Base-by-base conservation (phyloP, 1,140 invertebrate genomes). In the Hylaeus anthracinus region DNA sequence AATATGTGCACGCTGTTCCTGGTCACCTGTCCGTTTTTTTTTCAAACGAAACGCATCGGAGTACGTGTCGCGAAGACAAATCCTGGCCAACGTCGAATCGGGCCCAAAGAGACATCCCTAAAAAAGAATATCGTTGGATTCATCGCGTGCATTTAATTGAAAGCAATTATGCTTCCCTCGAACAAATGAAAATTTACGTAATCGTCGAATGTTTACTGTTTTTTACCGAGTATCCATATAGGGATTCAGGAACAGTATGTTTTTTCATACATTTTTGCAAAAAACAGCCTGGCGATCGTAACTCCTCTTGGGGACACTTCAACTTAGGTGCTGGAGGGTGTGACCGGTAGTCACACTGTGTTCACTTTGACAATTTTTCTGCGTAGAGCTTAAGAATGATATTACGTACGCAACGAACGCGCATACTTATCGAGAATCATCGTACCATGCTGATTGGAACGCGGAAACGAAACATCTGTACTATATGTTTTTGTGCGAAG, bases 301-400 rank as follows among this genome's bases (percentile, higher is more conserved):
- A 39, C 41, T 79, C 61, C 58, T 76, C 56, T 14, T 77, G 60
- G 55, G 15, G 15, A 65, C 53, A 37, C n/a, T 74, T 56, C 63
- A 66, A 69, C 51, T 61, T 74, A 80, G 79, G 51, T 77, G 74
- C 66, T 77, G 74, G 65, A 58, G 26, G 51, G 73, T 77, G 65
- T 71, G 51, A 8, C 48, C 72, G 6, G 48, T 5, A 39, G 60
- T 78, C 58, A 51, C 79, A 41, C 71, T 81, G 79, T 81, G 79
- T 81, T 81, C 79, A 81, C 64, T 81, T 26, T 64, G 71, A 66
- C 70, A 80, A 9, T 80, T 80, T 79, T 65, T 75, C 70, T 69
- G 64, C 72, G 39, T 75, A 80, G 79, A 79, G 77, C 70, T 79
- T 79, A 79, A 79, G 77, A 79, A 79, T 79, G 60, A 79, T 65